These are phyloP conservation scores for Gnathonemus echidnorhynchus DNA, from an alignment of 2,113 vertebrate species.

Conservation along the genomic window DNA sequence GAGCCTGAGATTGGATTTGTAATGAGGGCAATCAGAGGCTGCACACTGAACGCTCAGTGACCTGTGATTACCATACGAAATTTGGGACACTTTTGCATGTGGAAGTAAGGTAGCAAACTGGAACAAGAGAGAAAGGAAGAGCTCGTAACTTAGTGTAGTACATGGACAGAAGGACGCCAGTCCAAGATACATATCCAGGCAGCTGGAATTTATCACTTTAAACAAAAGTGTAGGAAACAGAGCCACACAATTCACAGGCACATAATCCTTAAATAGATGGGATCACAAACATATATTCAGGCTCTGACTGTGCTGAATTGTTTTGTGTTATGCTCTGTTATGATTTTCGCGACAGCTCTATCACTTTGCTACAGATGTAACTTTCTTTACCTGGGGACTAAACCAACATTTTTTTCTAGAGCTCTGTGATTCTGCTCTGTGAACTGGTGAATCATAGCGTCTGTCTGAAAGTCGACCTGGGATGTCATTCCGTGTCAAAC, in stretches of 20 bases:
- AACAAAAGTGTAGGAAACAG: background rate
- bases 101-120: background rate
- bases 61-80: background rate
- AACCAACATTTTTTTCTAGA: background rate
- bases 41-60: background rate
- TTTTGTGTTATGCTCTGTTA: background rate
- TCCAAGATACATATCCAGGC: background rate
- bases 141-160: background rate
- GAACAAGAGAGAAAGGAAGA: background rate
- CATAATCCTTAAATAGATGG: background rate
- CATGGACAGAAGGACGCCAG: background rate
- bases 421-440: background rate
- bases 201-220: background rate
- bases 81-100: background rate
- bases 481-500: background rate
- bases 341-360: background rate
- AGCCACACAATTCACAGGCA: background rate
- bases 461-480: background rate
- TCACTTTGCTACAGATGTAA: background rate
- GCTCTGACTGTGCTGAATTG: background rate
- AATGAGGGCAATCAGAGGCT: background rate
- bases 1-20: slow-evolving; percentile 4
- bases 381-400: background rate
- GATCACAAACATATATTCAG: background rate
- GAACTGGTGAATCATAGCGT: background rate